Evolutionary conservation across 2,797 vertebrate genomes (phyloP).

Genomic region (Tachyglossus aculeatus): DNA sequence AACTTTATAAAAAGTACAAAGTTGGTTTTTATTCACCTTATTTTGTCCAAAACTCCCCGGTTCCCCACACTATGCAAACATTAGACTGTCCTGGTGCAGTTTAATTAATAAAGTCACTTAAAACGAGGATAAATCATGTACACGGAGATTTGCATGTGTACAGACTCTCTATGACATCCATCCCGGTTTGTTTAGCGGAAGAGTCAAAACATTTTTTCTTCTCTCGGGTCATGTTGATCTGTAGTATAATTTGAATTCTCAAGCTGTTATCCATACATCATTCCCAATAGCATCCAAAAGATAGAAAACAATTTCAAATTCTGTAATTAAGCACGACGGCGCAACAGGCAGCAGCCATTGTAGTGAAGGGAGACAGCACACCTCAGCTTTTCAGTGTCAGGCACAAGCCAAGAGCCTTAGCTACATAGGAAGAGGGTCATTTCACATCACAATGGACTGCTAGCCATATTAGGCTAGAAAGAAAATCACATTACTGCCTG

Average conservation of each 20-base stretch:
- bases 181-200: constrained; percentile 54
- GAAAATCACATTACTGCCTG: too few relatives aligned
- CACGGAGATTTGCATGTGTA: constrained; percentile 14
- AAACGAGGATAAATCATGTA: constrained; percentile 15
- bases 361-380: neutral
- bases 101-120: constrained; percentile 46
- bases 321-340: constrained; percentile 27
- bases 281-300: constrained; percentile 51
- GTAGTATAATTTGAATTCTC: constrained; percentile 62
- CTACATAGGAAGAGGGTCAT: constrained; percentile 6
- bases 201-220: constrained; percentile 67
- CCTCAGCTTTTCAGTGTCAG: neutral
- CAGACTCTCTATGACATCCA: constrained; percentile 43
- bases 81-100: constrained; percentile 23
- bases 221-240: constrained; percentile 56
- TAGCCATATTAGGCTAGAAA: too few relatives aligned
- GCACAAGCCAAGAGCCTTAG: constrained; percentile 35
- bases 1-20: neutral
- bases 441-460: neutral
- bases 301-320: constrained; percentile 44
- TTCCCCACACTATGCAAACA: constrained; percentile 28
- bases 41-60: neutral
- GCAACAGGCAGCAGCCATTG: neutral
- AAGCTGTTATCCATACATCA: constrained; percentile 60
- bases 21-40: neutral